Conservation (phyloP, 2,797 vertebrate species). For the Tapirus indicus region DNA sequence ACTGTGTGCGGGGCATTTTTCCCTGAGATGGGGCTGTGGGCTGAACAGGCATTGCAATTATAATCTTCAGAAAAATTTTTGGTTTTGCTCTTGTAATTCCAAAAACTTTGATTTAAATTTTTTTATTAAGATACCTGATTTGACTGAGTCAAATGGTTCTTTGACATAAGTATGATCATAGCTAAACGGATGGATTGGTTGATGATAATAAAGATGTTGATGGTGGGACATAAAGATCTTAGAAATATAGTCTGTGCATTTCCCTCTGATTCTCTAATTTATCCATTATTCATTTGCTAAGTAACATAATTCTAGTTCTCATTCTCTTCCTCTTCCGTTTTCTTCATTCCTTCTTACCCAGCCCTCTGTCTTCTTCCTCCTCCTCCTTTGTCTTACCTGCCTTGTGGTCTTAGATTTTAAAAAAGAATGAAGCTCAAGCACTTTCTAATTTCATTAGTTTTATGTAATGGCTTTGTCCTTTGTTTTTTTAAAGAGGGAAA, state of each 20-base stretch:
- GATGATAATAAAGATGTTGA: background rate
- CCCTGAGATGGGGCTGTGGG: background rate
- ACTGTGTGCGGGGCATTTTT: background rate
- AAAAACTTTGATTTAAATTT: background rate
- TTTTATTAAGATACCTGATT: background rate
- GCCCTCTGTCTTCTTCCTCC: background rate
- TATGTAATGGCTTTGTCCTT: background rate
- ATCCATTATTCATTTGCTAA: constrained; percentile 13
- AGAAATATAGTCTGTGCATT: background rate
- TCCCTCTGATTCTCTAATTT: background rate
- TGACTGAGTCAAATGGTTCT: background rate
- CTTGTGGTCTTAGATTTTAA: background rate
- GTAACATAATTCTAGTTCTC: background rate
- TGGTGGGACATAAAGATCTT: background rate
- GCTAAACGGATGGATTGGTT: background rate
- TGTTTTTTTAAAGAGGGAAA: constrained; percentile 28
- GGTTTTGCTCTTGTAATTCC: background rate
- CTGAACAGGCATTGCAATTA: background rate
- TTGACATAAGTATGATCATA: background rate
- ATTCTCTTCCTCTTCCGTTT: background rate
- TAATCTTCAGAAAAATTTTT: background rate
- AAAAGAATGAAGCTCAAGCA: background rate
- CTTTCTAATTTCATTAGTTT: constrained; percentile 1
- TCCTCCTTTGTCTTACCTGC: background rate
- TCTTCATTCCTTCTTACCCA: background rate